A percentile compares a stretch with the other conserved stretches of the same genome.
Evolutionary conservation across 1,140 invertebrate species (phyloP).

Genomic region (Heliconius hermathena): DNA sequence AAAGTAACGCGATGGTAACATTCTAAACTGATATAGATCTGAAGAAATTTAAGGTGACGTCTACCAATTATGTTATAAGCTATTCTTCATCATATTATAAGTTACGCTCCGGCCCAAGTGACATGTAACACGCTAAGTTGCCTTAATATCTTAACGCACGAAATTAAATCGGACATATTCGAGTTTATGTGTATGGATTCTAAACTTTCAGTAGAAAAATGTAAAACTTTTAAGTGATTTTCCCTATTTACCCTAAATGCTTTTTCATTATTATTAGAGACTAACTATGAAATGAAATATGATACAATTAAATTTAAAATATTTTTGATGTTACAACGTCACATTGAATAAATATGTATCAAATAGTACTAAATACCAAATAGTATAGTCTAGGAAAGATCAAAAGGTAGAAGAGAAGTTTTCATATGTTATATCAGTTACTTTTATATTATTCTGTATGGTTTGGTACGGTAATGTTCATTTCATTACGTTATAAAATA

Average conservation of each 20-base stretch:
- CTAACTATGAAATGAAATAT: not conserved
- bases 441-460: not conserved
- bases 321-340: not conserved
- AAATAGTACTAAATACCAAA: too few relatives aligned
- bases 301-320: not conserved
- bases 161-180: not conserved
- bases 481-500: not conserved
- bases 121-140: slow-evolving; percentile 3
- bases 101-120: not conserved
- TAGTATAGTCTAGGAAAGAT: too few relatives aligned
- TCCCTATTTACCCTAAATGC: too few relatives aligned
- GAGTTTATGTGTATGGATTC: not conserved
- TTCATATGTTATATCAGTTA: not conserved
- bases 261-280: not conserved
- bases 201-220: slow-evolving; percentile 8
- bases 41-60: not conserved
- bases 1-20: not conserved
- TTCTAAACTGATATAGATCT: not conserved
- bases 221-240: not conserved
- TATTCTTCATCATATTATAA: not conserved
- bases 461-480: not conserved
- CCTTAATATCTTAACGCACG: not conserved
- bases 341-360: too few relatives aligned
- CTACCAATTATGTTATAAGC: not conserved
- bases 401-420: too few relatives aligned